Evolutionary conservation across 2,797 vertebrate genomes (phyloP), one percentile per base, ranked within the genome.

Genomic region (Onychomys torridus): DNA sequence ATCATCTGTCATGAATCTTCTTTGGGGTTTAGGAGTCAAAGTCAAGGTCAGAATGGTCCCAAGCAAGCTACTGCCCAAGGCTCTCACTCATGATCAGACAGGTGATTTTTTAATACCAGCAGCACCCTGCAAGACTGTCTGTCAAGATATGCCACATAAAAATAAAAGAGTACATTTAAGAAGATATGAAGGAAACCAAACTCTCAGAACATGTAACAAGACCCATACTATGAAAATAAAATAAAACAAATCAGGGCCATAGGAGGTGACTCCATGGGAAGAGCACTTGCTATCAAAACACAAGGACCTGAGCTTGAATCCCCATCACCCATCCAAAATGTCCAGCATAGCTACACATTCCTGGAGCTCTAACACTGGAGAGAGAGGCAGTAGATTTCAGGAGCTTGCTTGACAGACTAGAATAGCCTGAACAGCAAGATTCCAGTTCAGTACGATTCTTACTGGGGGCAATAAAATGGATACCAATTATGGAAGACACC

Each of bases 31-130:
- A 92, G 14, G 32, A 91, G 13, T 87, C 13, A 32, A 95, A 13
- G 12, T 90, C 25, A 91, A 88, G 65, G 59, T 90, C 71, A 96
- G 49, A 12, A 90, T 95, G 19, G 34, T 57, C 14, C 90, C 13
- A 89, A 17, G 29, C 8, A 87, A 79, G 29, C 29, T 73, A 27
- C 14, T 46, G 3, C 4, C 49, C 34, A 94, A 89, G 34, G 52
- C 2, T 73, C 61, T 86, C 55, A 29, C 2, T 75, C 43, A 83
- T 78, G 55, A 78, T 23, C 12, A 93, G 2, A 10, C 69, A 83
- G 85, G 49, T 52, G n/a, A 93, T 21, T 40, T 57, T 88, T 55
- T 69, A 83, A 29, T 23, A 82, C 27, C 29, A 87, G n/a, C 9
- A 87, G 37, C 37, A 94, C 32, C 37, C 82, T 37, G 2, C 29